Conservation (phyloP, 2,888 invertebrate genomes). For the Tromatobia lineatoria region DNA sequence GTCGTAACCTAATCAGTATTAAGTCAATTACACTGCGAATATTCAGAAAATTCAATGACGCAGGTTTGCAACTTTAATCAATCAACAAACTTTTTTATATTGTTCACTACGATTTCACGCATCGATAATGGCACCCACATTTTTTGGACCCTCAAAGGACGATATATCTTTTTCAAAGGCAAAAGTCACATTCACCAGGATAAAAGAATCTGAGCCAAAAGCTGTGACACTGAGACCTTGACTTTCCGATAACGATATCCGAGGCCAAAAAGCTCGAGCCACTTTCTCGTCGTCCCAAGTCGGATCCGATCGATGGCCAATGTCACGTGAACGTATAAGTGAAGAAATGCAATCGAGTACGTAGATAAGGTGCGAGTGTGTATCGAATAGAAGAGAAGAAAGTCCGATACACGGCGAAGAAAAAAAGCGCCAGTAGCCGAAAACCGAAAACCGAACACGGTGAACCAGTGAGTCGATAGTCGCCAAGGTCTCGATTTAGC, state of each 20-base stretch:
- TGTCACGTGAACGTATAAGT: neutral
- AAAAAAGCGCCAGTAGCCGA: constrained; percentile 26
- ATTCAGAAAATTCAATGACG: no score
- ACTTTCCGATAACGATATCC: neutral
- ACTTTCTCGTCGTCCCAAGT: neutral
- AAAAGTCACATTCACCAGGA: neutral
- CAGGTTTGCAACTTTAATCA: no score
- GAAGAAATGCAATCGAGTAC: neutral
- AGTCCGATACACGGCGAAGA: neutral
- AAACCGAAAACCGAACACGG: constrained; percentile 53
- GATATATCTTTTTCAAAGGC: neutral
- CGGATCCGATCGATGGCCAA: neutral
- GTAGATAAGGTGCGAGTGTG: neutral
- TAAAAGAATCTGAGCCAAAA: neutral
- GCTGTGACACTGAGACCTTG: neutral
- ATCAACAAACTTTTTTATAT: neutral
- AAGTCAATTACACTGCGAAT: no score
- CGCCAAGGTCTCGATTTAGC: constrained; percentile 76
- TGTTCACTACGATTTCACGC: neutral
- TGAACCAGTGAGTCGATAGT: constrained; percentile 67
- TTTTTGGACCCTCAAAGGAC: neutral
- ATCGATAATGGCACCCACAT: neutral
- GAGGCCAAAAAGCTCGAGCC: neutral
- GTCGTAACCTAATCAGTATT: no score
- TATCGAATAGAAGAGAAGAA: neutral